These are phyloP conservation scores for Hyla sarda DNA, from an alignment of 2,113 vertebrate genomes.

Conservation along the genomic window DNA sequence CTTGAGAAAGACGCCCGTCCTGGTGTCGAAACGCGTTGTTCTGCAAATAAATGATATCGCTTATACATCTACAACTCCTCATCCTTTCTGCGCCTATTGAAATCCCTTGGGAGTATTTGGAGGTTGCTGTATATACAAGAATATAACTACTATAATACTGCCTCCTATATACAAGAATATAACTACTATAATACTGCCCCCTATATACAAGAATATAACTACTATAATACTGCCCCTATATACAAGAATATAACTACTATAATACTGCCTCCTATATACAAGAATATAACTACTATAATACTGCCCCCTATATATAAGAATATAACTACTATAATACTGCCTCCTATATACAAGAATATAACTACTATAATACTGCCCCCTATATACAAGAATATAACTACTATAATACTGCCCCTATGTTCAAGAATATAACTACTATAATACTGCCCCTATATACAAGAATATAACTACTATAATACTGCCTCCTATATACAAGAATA, in stretches of 20 bases:
- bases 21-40: too few species aligned
- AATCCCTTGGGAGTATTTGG: too few species aligned
- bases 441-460: constrained; percentile 2
- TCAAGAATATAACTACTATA: constrained; percentile 11
- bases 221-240: background rate
- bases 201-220: too few species aligned
- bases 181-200: background rate
- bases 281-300: constrained; percentile 1
- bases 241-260: background rate
- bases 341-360: background rate
- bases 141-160: too few species aligned
- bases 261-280: background rate
- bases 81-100: too few species aligned
- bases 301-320: too few species aligned
- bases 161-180: background rate
- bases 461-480: constrained; percentile 21
- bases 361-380: background rate
- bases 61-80: too few species aligned
- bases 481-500: constrained; percentile 4
- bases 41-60: too few species aligned
- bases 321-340: background rate
- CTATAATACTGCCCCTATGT: constrained; percentile 2
- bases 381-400: constrained; percentile 8
- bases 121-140: too few species aligned
- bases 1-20: too few species aligned